Evolutionary conservation across 2,797 vertebrate genomes (phyloP), one percentile per base, ranked within the genome.

Genomic region (Enteromius paludinosus): DNA sequence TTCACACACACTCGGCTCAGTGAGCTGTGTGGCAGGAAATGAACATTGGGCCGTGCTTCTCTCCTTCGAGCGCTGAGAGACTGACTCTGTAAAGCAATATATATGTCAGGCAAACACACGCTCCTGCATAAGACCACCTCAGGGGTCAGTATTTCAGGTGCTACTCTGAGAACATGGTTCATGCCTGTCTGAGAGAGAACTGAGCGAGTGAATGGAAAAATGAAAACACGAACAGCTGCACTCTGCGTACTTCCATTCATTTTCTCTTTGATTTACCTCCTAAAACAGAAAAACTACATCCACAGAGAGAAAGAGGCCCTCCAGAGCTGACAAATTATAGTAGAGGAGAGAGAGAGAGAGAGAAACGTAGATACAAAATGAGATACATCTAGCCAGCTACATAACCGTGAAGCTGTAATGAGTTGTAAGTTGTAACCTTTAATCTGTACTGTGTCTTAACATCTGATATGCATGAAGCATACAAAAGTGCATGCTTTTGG

Each of bases 11-110:
- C 20, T 85, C 88, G 81, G 89, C 89, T 20, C 35, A 49, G 80
- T 70, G 47, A 83, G 65, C 80, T 15, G 43, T 87, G 83, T 74
- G 49, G 78, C 61, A 89, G 89, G 87, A 92, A 90, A 90, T 90
- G 86, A 90, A 87, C 10, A 1, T 62, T 77, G 77, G 79, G 83
- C 81, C 28, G 4, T 64, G 78, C 87, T 59, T 78, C 83, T 61
- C 68, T 79, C 10, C 41, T 43, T 87, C 84, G 87, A 89, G 89
- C 90, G 91, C 64, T 76, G 86, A 91, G 90, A 89, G 86, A 92
- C 84, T 89, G 88, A 81, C 82, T 88, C 85, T 86, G 64, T 79
- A 79, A 78, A 66, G 79, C 86, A 83, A 23, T 89, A 86, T 87
- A 90, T 89, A 82, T 86, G 87, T 89, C 82, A 75, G 64, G 81